Evolutionary conservation across 2,888 invertebrate species (phyloP).

Genomic region (Chaitophorus viminalis): DNA sequence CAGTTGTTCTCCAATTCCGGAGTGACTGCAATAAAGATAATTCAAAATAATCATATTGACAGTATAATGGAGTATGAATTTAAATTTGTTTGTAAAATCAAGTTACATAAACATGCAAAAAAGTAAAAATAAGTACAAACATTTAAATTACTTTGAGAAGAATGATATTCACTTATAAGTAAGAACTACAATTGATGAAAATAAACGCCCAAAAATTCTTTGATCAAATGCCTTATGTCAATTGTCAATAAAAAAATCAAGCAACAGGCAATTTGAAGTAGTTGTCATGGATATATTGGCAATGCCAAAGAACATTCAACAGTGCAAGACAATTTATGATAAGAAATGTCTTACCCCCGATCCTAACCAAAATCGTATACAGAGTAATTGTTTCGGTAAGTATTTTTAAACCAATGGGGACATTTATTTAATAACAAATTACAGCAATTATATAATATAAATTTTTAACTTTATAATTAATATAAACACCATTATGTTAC

Average conservation of each 20-base stretch:
- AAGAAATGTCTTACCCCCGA: background rate
- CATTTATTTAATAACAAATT: background rate
- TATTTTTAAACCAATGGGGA: background rate
- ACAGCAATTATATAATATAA: background rate
- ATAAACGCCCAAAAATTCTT: background rate
- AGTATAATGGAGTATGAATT: too few relatives aligned
- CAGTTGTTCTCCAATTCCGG: slow-evolving; percentile 1
- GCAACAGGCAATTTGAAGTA: slow-evolving; percentile 27
- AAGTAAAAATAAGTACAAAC: background rate
- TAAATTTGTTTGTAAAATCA: too few relatives aligned
- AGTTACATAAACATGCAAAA: background rate
- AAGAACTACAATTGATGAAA: too few relatives aligned
- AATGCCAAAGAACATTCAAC: background rate
- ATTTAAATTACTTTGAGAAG: background rate
- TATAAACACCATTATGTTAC: background rate
- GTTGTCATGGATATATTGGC: background rate
- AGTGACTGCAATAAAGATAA: slow-evolving; percentile 16
- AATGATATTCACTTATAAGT: background rate
- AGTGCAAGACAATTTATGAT: background rate
- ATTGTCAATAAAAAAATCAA: too few relatives aligned
- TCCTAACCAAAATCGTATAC: too few relatives aligned
- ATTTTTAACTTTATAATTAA: background rate
- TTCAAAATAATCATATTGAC: too few relatives aligned
- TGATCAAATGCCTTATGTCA: background rate
- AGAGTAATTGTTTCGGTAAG: background rate